phyloP scores from a whole-genome alignment of 2,113 vertebrate genomes.

The Collichthys lucidus region DNA sequence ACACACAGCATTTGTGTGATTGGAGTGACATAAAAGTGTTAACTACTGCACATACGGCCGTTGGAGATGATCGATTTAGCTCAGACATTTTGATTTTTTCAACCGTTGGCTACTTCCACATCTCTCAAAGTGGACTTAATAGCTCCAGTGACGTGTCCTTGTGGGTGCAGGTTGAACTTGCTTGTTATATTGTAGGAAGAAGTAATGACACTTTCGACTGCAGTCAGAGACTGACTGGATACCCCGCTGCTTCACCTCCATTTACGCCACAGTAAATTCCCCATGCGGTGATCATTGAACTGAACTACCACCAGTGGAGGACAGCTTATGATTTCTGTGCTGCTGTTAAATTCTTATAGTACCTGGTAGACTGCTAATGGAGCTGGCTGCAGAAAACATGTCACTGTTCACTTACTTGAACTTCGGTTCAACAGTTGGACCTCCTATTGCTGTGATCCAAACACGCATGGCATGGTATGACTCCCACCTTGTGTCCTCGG shows the following conservation, averaged over 20 bases:
- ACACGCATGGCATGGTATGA: neutral
- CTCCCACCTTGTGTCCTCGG: no score
- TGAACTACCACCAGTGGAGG: neutral
- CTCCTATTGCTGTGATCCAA: neutral
- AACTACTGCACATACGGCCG: neutral
- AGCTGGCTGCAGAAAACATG: neutral
- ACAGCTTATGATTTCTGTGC: conserved; percentile 17
- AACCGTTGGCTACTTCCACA: neutral
- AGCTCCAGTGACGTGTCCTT: conserved; percentile 24
- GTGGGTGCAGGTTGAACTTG: conserved; percentile 28
- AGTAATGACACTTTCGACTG: conserved; percentile 22
- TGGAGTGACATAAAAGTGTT: neutral
- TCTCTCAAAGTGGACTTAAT: conserved; percentile 24
- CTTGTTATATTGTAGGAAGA: conserved; percentile 37
- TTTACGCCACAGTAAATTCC: conserved; percentile 16
- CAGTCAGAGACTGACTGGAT: conserved; percentile 9
- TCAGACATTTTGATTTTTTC: conserved; percentile 6
- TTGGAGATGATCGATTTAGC: neutral
- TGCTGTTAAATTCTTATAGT: neutral
- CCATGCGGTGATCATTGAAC: conserved; percentile 7
- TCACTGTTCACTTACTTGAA: no score
- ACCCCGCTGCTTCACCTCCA: conserved; percentile 6
- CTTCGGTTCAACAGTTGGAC: no score
- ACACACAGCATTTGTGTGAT: neutral
- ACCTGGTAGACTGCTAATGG: neutral